These are phyloP conservation scores for Caenorhabditis sp. DNA, from an alignment of 2,888 invertebrate genomes.

Conservation along the genomic window DNA sequence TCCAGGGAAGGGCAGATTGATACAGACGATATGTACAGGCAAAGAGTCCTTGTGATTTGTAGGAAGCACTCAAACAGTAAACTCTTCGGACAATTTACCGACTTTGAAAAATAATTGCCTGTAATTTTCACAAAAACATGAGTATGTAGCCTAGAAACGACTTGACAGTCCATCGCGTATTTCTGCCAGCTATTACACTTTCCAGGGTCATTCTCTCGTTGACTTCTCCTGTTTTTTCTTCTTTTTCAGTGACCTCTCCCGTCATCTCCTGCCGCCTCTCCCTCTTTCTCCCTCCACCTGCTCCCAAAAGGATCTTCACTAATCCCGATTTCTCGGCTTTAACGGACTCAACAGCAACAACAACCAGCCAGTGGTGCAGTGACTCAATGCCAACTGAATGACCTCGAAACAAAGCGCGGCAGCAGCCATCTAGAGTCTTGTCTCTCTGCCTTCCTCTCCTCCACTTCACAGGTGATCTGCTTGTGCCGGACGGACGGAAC, in stretches of 20 bases:
- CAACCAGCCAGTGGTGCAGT: conserved; percentile 10
- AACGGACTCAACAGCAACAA: conserved; percentile 1
- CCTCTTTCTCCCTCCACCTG: background rate
- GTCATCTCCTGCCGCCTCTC: background rate
- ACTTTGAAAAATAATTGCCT: too few species aligned
- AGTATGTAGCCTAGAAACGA: background rate
- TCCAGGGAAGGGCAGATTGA: too few species aligned
- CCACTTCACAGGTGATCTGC: conserved; percentile 11
- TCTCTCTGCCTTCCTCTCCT: background rate
- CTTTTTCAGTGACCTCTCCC: background rate
- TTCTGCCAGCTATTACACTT: background rate
- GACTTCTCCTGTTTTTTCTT: background rate
- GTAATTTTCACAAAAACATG: too few species aligned
- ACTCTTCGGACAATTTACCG: too few species aligned
- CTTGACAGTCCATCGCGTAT: background rate
- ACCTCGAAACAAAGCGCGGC: background rate
- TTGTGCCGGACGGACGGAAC: conserved; percentile 12
- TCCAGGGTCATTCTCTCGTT: background rate
- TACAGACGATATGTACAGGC: too few species aligned
- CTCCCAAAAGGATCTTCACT: conserved; percentile 13
- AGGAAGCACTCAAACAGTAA: too few species aligned
- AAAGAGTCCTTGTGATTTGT: too few species aligned
- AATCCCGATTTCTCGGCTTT: conserved; percentile 1
- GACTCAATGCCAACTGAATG: conserved; percentile 1
- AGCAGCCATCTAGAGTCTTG: background rate